A percentile compares a stretch with the other conserved stretches of the same genome.
Evolutionary conservation across 2,888 invertebrate species (phyloP).

Genomic region (Epicampocera succincta): DNA sequence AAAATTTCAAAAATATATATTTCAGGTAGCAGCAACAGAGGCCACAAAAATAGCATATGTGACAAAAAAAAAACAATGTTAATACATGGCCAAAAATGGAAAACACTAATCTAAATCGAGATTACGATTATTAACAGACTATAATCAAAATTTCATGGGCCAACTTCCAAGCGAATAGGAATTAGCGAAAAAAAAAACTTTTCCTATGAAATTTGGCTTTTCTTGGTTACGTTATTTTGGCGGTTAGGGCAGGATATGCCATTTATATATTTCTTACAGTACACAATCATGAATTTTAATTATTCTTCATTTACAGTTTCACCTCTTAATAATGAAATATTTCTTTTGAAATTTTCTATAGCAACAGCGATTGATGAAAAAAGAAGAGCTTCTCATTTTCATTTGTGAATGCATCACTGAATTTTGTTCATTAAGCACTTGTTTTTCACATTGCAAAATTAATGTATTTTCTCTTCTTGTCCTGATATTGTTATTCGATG

Average conservation of each 20-base stretch:
- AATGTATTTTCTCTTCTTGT: conserved; percentile 7
- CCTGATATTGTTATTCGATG: conserved; percentile 11
- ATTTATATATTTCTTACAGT: background rate
- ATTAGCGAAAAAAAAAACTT: too few species aligned
- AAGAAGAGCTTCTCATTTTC: conserved; percentile 28
- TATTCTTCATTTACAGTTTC: background rate
- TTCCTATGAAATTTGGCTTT: too few species aligned
- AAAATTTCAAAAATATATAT: too few species aligned
- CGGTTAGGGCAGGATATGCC: too few species aligned
- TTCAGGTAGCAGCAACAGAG: too few species aligned
- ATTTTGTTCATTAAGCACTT: conserved; percentile 48
- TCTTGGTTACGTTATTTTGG: background rate
- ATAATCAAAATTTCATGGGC: too few species aligned
- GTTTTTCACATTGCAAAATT: conserved; percentile 10
- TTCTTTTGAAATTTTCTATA: conserved; percentile 11
- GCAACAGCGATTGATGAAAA: conserved; percentile 37
- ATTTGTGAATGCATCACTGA: conserved; percentile 49
- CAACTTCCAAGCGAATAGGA: too few species aligned
- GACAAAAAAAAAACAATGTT: too few species aligned
- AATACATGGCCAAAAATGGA: too few species aligned
- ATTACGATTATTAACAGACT: too few species aligned
- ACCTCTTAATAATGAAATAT: conserved; percentile 1
- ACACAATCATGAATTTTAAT: conserved; percentile 1
- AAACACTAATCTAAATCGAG: too few species aligned
- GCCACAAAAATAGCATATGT: too few species aligned